These are phyloP conservation scores for Leucania comma DNA, from an alignment of 2,888 invertebrate genomes.

Conservation along the genomic window DNA sequence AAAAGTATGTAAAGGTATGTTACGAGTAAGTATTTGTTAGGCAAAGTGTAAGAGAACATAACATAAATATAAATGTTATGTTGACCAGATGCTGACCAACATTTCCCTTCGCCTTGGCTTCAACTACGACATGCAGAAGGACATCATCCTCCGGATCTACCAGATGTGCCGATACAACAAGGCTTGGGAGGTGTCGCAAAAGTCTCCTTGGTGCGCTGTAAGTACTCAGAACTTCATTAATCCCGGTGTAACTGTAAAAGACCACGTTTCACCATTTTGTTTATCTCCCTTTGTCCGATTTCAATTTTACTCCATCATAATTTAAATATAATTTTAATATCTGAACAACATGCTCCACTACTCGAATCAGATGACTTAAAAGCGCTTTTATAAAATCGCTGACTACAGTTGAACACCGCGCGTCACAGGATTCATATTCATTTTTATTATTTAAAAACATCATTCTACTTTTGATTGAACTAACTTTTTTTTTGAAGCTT, in stretches of 20 bases:
- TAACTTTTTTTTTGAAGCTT: too few species aligned
- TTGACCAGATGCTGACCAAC: constrained; percentile 86
- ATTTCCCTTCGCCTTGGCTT: constrained; percentile 93
- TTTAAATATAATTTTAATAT: too few species aligned
- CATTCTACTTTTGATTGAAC: too few species aligned
- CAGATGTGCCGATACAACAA: constrained; percentile 96
- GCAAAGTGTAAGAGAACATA: neutral
- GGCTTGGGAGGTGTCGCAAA: constrained; percentile 92
- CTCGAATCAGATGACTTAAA: too few species aligned
- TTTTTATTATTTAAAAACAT: too few species aligned
- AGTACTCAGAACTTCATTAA: constrained; percentile 48
- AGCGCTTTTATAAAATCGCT: too few species aligned
- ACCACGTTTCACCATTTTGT: too few species aligned
- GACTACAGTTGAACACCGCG: too few species aligned
- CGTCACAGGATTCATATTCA: too few species aligned
- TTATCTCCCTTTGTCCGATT: neutral
- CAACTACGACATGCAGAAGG: constrained; percentile 89
- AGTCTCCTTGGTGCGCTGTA: constrained; percentile 95
- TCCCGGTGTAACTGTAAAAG: too few species aligned
- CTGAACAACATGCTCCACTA: too few species aligned
- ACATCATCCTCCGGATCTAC: constrained; percentile 92
- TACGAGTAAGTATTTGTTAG: neutral
- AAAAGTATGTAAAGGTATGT: too few species aligned
- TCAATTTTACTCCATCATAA: neutral
- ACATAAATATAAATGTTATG: neutral